phyloP scores from a whole-genome alignment of 1,140 invertebrate genomes.

The Trypoxylus dichotomus region DNA sequence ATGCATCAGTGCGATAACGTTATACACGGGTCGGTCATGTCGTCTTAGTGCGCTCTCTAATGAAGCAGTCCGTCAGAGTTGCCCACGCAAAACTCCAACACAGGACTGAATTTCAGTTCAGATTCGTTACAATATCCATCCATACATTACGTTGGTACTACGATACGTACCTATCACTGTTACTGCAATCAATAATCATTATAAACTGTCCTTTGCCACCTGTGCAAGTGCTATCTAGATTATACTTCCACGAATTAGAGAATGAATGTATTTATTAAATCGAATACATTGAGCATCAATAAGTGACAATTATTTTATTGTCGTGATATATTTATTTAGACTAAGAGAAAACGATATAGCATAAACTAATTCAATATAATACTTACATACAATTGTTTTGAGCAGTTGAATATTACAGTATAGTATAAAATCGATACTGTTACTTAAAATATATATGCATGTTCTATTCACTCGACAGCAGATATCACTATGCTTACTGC shows the following conservation, averaged over 20 bases:
- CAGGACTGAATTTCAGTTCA: constrained; percentile 1
- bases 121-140: constrained; percentile 27
- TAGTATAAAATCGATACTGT: no score
- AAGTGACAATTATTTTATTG: neutral
- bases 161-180: constrained; percentile 38
- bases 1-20: constrained; percentile 48
- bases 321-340: neutral
- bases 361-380: no score
- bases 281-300: neutral
- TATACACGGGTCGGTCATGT: constrained; percentile 49
- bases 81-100: constrained; percentile 43
- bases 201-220: constrained; percentile 38
- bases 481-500: no score
- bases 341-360: no score
- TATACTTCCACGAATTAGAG: constrained; percentile 2
- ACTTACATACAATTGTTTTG: no score
- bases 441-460: no score
- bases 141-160: constrained; percentile 42
- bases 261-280: constrained; percentile 34
- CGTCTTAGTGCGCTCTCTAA: constrained; percentile 42
- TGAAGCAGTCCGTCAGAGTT: constrained; percentile 51
- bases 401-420: no score
- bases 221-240: constrained; percentile 26
- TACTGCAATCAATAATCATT: constrained; percentile 40
- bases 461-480: no score